These are phyloP conservation scores for Busseola fusca DNA, from an alignment of 2,888 invertebrate genomes.

Conservation along the genomic window DNA sequence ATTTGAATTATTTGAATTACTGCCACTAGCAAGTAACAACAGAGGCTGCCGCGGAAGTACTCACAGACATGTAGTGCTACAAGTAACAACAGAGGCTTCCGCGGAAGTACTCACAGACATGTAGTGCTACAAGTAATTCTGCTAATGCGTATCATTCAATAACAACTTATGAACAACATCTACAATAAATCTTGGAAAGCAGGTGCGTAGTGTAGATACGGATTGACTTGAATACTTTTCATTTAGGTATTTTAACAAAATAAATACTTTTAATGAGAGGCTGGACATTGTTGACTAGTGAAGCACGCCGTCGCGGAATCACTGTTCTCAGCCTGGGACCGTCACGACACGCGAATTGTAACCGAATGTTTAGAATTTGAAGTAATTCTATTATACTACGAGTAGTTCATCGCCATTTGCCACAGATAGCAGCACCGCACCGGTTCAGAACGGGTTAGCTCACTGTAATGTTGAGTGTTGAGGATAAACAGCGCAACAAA, in stretches of 20 bases:
- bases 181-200: background rate
- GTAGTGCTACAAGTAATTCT: background rate
- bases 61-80: background rate
- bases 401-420: background rate
- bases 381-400: too few species aligned
- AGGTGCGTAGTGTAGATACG: background rate
- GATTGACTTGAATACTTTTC: background rate
- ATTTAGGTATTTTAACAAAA: background rate
- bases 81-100: background rate
- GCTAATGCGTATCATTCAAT: background rate
- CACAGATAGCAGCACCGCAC: background rate
- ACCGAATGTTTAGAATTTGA: background rate
- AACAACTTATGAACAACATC: background rate
- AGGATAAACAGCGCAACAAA: slow-evolving; percentile 25
- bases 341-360: background rate
- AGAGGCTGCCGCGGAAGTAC: background rate
- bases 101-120: background rate
- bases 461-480: slow-evolving; percentile 27
- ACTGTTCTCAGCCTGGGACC: background rate
- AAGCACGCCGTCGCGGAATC: background rate
- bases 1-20: too few species aligned
- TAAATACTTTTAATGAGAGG: background rate
- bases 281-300: background rate
- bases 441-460: slow-evolving; percentile 24
- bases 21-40: background rate